Base-by-base conservation (phyloP, 2,888 invertebrate species). In the Calliopum simillimum region DNA sequence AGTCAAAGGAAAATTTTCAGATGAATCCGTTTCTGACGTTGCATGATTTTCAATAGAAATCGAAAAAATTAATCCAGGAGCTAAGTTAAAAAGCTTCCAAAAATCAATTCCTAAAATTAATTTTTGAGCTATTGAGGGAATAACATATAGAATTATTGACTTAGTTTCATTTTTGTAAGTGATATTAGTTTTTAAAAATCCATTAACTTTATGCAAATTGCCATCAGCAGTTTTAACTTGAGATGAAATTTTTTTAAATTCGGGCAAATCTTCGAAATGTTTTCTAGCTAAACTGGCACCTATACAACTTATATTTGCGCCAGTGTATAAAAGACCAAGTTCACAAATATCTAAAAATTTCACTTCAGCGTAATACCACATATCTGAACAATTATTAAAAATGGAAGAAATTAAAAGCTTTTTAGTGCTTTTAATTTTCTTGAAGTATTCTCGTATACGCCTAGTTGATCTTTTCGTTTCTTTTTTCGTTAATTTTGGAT, bases 51-150 rank as follows among this genome's bases (percentile, higher is more conserved):
- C 23, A 14, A 46, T 3, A 33, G 61, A 55, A n/a, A 51, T 14
- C 1, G 71, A 69, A 13, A 23, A 41, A 3, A 69, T 44, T 0
- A 71, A 33, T 43, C 65, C 16, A 0, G 65, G 61, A 4, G 62
- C 49, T 3, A 70, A 23, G 1, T 67, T 43, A 11, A 70, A 67
- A 3, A 8, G 1, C 33, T 55, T 62, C 21, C 56, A 69, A 12
- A 71, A 71, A 41, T 71, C 69, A 14, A 66, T 62, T 19, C 68
- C 71, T 13, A 71, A 43, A 6, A 71, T 65, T 1, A 68, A 14
- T 41, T 46, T 33, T 58, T 71, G 68, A 1, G 53, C 51, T n/a
- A 71, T 58, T 19, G 43, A 23, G 13, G 71, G 71, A 23, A 71
- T 44, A n/a, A 69, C 51, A 14, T 69, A 72, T 21, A 0, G 23